phyloP scores from a whole-genome alignment of 2,113 vertebrate species.

The Laticauda colubrina region DNA sequence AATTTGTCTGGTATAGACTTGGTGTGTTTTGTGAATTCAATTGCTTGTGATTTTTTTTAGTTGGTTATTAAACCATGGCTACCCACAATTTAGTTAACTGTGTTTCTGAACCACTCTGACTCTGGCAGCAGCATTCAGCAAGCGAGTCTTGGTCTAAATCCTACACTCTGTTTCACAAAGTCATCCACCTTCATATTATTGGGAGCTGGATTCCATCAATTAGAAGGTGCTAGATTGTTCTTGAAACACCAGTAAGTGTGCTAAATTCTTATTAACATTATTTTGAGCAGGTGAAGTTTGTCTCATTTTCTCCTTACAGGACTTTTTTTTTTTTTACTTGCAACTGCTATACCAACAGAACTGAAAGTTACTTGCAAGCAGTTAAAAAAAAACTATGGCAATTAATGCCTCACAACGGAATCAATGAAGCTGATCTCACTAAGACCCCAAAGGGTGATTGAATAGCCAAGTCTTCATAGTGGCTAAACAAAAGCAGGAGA shows the following conservation, averaged over 20 bases:
- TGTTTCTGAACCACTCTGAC: background rate
- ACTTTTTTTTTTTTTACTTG: background rate
- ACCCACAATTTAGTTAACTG: background rate
- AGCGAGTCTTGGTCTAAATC: background rate
- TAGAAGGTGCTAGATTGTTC: slow-evolving; percentile 3
- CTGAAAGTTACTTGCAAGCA: background rate
- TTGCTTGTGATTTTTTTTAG: background rate
- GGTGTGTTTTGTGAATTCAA: background rate
- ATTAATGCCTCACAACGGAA: background rate
- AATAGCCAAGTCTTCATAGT: background rate
- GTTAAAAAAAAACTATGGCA: background rate
- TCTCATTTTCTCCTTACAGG: background rate
- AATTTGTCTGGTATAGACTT: background rate
- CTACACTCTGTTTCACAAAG: background rate
- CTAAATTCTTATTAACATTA: background rate
- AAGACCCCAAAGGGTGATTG: background rate
- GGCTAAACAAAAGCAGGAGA: background rate
- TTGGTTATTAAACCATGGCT: background rate
- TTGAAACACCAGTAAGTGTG: background rate
- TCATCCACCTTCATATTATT: background rate
- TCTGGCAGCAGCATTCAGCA: background rate
- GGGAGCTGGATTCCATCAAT: background rate
- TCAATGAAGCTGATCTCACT: background rate
- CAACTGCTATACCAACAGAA: background rate
- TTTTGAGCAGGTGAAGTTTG: background rate